Evolutionary conservation across 2,113 vertebrate species (phyloP).

Genomic region (Ameiurus melas): DNA sequence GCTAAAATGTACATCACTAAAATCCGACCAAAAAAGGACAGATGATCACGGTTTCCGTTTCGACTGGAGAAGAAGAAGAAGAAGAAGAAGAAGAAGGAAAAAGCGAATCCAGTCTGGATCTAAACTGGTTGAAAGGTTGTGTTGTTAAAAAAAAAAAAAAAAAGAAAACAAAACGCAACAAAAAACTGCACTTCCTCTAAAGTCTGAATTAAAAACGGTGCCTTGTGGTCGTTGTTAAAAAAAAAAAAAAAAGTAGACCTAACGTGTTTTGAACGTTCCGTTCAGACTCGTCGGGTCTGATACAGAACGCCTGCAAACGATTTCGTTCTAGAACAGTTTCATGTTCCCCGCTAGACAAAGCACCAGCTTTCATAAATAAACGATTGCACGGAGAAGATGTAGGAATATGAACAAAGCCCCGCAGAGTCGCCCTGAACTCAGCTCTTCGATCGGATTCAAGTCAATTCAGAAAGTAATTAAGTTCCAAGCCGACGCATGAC

Average conservation of each 20-base stretch:
- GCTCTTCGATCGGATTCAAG: neutral
- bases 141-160: neutral
- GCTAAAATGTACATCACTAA: slow-evolving; percentile 28
- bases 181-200: neutral
- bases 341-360: slow-evolving; percentile 40
- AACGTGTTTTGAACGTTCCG: neutral
- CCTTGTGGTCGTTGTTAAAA: neutral
- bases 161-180: no score
- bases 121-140: neutral
- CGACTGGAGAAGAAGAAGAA: neutral
- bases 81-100: slow-evolving; percentile 12
- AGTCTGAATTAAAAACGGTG: neutral
- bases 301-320: neutral
- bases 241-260: neutral
- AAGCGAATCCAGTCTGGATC: neutral
- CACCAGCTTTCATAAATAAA: slow-evolving; percentile 50
- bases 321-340: no score
- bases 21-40: slow-evolving; percentile 34
- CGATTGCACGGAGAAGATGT: slow-evolving; percentile 8
- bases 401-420: slow-evolving; percentile 23
- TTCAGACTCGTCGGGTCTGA: neutral
- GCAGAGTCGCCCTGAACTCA: neutral
- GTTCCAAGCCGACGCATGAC: neutral
- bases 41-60: neutral
- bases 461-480: neutral